Evolutionary conservation across 2,888 invertebrate genomes (phyloP), one percentile per base, ranked within the genome.

Genomic region (Drosophila multiciliata): DNA sequence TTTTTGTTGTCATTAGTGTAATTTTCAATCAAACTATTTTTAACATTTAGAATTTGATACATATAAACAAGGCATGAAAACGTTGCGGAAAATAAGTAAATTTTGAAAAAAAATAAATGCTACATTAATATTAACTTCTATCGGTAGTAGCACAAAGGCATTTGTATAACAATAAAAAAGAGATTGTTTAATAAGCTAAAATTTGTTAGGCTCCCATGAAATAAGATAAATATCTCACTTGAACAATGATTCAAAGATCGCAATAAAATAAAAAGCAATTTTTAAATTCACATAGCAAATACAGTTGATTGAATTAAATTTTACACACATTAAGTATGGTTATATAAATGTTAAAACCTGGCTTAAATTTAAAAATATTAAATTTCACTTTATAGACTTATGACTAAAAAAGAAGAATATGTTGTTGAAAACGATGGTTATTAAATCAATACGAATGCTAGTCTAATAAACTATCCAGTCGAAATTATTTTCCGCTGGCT

Each of bases 391-490:
- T 6, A 54, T 17, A 35, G 23, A 59, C 11, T 15, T 60, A 20
- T 3, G 12, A 23, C 17, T 45, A 45, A 45, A 20, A 15, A 7
- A 20, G n/a, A 45, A 45, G 1, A 45, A 15, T 9, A 29, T 52
- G 15, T 35, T 53, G 9, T n/a, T n/a, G 3, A 32, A n/a, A 50
- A 3, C 15, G 7, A n/a, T 50, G 9, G 29, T 53, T 29, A 68
- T 57, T 60, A 42, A 59, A 58, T 32, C 7, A 66, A 50, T 36
- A 53, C 32, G 11, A 48, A 48, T 33, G 4, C 15, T 20, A 23
- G 35, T 17, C 65, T 87, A 92, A 75, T 91, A 92, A 50, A 91
- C 85, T 66, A 91, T 69, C 83, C 91, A 91, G 35, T 85, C 91
- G 61, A 91, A 91, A 57, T 91, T 83, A 52, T 66, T 82, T 62